phyloP scores from a whole-genome alignment of 2,888 invertebrate species.

The Meliscaeva auricollis region DNA sequence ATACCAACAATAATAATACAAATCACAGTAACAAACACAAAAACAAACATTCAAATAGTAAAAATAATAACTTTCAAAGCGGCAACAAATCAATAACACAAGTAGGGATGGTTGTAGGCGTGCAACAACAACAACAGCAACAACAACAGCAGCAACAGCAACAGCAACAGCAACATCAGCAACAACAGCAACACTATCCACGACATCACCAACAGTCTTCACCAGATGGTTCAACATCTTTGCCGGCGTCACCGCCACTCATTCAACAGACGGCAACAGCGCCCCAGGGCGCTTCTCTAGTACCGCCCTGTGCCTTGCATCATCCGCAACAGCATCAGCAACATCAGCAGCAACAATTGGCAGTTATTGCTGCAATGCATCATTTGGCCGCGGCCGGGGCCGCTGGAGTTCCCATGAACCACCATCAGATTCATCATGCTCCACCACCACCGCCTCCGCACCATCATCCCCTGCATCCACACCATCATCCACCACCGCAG shows the following conservation, averaged over 20 bases:
- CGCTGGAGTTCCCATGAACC: slow-evolving; percentile 73
- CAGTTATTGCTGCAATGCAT: slow-evolving; percentile 82
- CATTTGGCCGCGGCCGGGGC: slow-evolving; percentile 77
- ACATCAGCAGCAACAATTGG: slow-evolving; percentile 82
- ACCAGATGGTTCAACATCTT: slow-evolving; percentile 80
- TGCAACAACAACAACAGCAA: slow-evolving; percentile 76
- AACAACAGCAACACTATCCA: slow-evolving; percentile 62
- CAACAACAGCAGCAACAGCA: slow-evolving; percentile 73
- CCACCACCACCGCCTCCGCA: slow-evolving; percentile 77
- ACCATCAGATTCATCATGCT: slow-evolving; percentile 76
- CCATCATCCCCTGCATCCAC: slow-evolving; percentile 77
- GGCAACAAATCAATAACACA: slow-evolving; percentile 73
- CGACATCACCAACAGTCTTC: slow-evolving; percentile 80
- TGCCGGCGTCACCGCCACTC: slow-evolving; percentile 82
- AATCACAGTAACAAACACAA: slow-evolving; percentile 40
- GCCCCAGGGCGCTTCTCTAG: slow-evolving; percentile 81
- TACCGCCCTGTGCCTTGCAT: slow-evolving; percentile 81
- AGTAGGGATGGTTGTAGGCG: slow-evolving; percentile 74
- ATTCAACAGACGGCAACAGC: slow-evolving; percentile 81
- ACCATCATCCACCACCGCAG: slow-evolving; percentile 75
- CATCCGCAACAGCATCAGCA: slow-evolving; percentile 80
- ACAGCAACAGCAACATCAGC: slow-evolving; percentile 73
- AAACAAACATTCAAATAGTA: slow-evolving; percentile 45
- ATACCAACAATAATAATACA: slow-evolving; percentile 3
- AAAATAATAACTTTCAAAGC: slow-evolving; percentile 70